Percentiles rank a stretch among this genome's conserved stretches.
Evolutionary conservation across 1,140 invertebrate species (phyloP).

Genomic region (Scaptomyza pallida): DNA sequence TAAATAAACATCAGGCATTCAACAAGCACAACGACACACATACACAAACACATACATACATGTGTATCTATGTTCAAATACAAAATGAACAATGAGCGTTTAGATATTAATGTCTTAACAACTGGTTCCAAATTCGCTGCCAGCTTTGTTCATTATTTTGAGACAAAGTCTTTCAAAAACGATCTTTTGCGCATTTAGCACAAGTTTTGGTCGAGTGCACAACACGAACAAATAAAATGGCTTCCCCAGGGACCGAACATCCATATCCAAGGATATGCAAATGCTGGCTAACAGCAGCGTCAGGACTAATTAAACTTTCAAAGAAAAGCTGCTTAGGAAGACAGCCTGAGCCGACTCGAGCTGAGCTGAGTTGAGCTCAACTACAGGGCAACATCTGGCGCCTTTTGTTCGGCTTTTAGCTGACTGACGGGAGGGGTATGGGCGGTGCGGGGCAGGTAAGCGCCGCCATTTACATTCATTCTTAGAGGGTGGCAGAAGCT

Average conservation of each 20-base stretch:
- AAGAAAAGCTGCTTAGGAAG: constrained; percentile 73
- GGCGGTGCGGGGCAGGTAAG: constrained; percentile 62
- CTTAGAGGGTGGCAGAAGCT: constrained; percentile 50
- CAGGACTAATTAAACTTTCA: constrained; percentile 78
- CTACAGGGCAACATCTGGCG: constrained; percentile 70
- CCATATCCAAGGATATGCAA: constrained; percentile 58
- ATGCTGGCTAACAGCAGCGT: constrained; percentile 34
- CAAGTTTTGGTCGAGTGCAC: constrained; percentile 39
- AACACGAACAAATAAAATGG: constrained; percentile 54
- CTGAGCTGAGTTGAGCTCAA: not conserved
- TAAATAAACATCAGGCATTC: constrained; percentile 74
- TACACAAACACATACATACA: constrained; percentile 14
- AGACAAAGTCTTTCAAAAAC: constrained; percentile 8
- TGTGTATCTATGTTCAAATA: constrained; percentile 6
- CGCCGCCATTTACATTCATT: constrained; percentile 67
- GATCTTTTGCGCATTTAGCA: constrained; percentile 69
- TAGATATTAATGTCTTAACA: constrained; percentile 40
- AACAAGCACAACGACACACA: constrained; percentile 47
- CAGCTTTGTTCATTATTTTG: constrained; percentile 29
- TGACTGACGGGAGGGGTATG: not conserved
- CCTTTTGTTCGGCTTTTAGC: constrained; percentile 73
- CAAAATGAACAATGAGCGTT: constrained; percentile 23
- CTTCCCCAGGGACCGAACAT: constrained; percentile 47
- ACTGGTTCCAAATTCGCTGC: constrained; percentile 25
- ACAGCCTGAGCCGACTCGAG: constrained; percentile 12